A percentile compares a stretch with the other conserved stretches of the same genome.
phyloP scores from a whole-genome alignment of 2,888 invertebrate genomes.

The Orthosia gracilis region DNA sequence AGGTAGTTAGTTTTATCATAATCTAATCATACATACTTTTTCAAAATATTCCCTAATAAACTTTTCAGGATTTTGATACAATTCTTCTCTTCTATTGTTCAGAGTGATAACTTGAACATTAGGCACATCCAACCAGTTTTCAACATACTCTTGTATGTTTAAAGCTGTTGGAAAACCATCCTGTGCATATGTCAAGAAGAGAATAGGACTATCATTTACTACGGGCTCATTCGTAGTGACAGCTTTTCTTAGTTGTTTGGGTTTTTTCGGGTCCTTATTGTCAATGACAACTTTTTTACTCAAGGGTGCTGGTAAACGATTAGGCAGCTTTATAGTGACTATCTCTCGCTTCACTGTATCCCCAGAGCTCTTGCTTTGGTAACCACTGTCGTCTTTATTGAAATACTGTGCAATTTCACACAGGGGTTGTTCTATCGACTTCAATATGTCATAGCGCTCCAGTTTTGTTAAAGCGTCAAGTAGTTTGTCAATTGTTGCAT shows the following conservation, averaged over 20 bases:
- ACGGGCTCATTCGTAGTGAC: slow-evolving; percentile 69
- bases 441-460: slow-evolving; percentile 89
- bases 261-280: slow-evolving; percentile 77
- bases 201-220: slow-evolving; percentile 79
- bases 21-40: slow-evolving; percentile 80
- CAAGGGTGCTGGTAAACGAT: slow-evolving; percentile 85
- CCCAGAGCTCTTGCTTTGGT: slow-evolving; percentile 81
- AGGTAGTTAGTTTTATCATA: not conserved
- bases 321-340: slow-evolving; percentile 82
- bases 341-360: slow-evolving; percentile 77
- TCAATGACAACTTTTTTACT: slow-evolving; percentile 78
- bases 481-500: slow-evolving; percentile 90
- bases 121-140: slow-evolving; percentile 83
- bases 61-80: slow-evolving; percentile 90
- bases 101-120: slow-evolving; percentile 85
- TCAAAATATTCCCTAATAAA: slow-evolving; percentile 91
- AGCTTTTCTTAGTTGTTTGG: slow-evolving; percentile 71
- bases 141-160: slow-evolving; percentile 87
- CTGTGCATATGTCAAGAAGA: slow-evolving; percentile 90
- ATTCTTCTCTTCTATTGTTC: slow-evolving; percentile 87
- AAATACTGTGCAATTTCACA: slow-evolving; percentile 82
- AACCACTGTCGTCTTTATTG: slow-evolving; percentile 86
- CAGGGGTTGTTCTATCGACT: slow-evolving; percentile 86
- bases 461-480: slow-evolving; percentile 86
- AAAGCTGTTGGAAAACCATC: slow-evolving; percentile 88